Percentiles rank a stretch among this genome's conserved stretches.
phyloP scores from a whole-genome alignment of 2,113 vertebrate genomes.

The Rhombomys opimus region DNA sequence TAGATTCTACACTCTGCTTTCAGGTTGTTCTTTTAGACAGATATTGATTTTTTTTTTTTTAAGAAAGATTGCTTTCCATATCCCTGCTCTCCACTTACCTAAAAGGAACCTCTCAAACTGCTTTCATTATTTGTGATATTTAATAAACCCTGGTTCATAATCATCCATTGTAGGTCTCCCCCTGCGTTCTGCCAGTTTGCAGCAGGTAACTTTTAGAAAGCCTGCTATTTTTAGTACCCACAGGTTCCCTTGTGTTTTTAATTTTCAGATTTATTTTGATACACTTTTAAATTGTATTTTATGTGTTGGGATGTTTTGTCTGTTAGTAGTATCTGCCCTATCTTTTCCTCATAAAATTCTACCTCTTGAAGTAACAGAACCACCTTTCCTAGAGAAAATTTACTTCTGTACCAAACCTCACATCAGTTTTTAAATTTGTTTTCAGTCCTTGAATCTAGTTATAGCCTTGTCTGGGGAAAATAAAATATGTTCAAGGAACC shows the following conservation, averaged over 20 bases:
- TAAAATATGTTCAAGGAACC: constrained; percentile 22
- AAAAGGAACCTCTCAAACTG: background rate
- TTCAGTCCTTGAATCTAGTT: constrained; percentile 19
- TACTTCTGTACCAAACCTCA: background rate
- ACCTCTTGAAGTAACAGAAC: background rate
- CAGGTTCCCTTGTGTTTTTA: background rate
- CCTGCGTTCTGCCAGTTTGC: background rate
- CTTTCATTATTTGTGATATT: background rate
- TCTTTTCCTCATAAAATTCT: background rate
- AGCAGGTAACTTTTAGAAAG: background rate
- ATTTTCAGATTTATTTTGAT: background rate
- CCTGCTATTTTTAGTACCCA: background rate
- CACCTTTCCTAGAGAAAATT: background rate
- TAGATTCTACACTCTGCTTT: background rate
- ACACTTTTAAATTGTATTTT: background rate
- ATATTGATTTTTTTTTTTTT: background rate
- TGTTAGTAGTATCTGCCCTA: background rate
- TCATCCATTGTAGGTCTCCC: background rate
- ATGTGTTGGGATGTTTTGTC: background rate
- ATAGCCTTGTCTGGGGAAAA: constrained; percentile 4
- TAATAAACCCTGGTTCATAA: background rate
- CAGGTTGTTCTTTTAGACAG: background rate
- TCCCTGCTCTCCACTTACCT: background rate
- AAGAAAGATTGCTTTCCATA: background rate
- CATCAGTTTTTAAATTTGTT: constrained; percentile 31